A percentile compares a stretch with the other conserved stretches of the same genome.
These are phyloP conservation scores for Pygoscelis adeliae DNA, from an alignment of 2,113 vertebrate species.

Conservation along the genomic window DNA sequence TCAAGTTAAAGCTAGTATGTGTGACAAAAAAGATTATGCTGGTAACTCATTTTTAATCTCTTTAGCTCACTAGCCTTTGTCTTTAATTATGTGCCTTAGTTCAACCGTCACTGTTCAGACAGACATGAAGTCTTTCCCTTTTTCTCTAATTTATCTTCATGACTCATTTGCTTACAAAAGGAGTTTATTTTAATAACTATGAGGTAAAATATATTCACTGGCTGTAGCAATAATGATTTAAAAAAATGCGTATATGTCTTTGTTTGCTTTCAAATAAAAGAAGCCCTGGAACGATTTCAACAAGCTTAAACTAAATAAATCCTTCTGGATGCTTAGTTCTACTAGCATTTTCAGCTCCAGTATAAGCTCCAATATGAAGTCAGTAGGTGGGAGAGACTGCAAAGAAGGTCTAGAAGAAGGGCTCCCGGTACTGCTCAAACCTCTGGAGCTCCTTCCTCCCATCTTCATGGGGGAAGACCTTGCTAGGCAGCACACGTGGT, in stretches of 20 bases:
- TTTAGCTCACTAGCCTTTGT: background rate
- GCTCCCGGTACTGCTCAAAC: background rate
- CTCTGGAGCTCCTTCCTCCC: background rate
- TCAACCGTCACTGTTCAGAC: background rate
- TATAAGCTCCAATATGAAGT: background rate
- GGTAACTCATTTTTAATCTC: background rate
- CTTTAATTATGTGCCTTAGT: background rate
- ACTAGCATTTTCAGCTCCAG: background rate
- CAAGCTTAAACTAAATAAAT: background rate
- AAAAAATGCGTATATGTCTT: background rate
- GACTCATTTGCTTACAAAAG: background rate
- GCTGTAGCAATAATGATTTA: background rate
- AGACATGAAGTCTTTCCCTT: background rate
- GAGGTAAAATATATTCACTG: background rate
- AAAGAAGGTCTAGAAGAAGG: background rate
- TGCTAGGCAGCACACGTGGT: rapidly evolving
- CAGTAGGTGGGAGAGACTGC: background rate
- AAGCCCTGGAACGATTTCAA: background rate
- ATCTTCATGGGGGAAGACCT: background rate
- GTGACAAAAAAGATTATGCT: background rate
- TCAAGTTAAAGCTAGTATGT: background rate
- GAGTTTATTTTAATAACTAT: background rate
- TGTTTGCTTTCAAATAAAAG: background rate
- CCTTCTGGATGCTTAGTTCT: background rate
- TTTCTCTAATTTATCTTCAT: background rate